Percentiles rank a stretch among this genome's conserved stretches.
phyloP scores from a whole-genome alignment of 1,140 invertebrate genomes.

The Diorhabda sublineata region DNA sequence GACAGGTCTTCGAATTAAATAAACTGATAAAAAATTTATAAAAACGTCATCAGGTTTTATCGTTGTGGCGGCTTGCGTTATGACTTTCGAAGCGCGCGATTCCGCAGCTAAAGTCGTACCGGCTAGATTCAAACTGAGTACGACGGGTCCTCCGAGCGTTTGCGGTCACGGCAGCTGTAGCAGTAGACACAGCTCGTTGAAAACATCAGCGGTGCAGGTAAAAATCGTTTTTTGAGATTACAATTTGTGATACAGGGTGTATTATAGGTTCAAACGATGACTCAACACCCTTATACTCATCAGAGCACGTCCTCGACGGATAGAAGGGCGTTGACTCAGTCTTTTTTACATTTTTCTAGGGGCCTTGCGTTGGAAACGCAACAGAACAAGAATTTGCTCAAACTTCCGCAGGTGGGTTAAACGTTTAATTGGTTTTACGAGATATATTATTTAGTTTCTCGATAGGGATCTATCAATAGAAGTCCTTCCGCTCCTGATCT shows the following conservation, averaged over 20 bases:
- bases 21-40: neutral
- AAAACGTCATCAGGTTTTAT: conserved; percentile 66
- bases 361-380: conserved; percentile 48
- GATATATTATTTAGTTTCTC: neutral
- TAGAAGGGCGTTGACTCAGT: conserved; percentile 62
- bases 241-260: conserved; percentile 35
- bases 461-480: conserved; percentile 42
- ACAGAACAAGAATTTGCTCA: conserved; percentile 27
- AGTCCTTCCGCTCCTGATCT: conserved; percentile 45
- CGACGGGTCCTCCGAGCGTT: conserved; percentile 39
- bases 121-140: conserved; percentile 63
- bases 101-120: conserved; percentile 83
- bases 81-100: conserved; percentile 88
- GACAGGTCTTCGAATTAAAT: neutral
- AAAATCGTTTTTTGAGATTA: conserved; percentile 24
- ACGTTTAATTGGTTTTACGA: neutral
- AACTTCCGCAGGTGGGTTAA: conserved; percentile 33
- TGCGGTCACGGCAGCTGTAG: conserved; percentile 24
- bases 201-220: conserved; percentile 45
- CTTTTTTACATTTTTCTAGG: conserved; percentile 67
- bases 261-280: neutral
- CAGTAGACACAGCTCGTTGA: conserved; percentile 34
- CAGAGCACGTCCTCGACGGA: conserved; percentile 37
- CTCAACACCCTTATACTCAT: conserved; percentile 34
- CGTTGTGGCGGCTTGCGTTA: conserved; percentile 89